phyloP scores from a whole-genome alignment of 2,113 vertebrate species.

The Oncorhynchus keta region DNA sequence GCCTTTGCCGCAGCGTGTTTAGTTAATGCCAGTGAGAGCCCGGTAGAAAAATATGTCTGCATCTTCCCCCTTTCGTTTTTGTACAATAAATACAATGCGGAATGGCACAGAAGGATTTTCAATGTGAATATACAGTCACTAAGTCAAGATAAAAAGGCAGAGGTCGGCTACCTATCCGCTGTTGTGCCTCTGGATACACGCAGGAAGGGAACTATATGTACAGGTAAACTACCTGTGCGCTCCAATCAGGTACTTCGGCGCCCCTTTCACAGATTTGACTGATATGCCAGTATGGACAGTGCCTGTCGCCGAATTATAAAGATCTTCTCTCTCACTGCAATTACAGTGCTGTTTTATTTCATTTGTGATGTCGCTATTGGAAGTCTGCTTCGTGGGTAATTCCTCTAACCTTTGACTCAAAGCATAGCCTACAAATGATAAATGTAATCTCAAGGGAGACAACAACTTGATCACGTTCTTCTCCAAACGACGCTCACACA shows the following conservation, averaged over 20 bases:
- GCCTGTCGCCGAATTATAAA: neutral
- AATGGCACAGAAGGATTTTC: neutral
- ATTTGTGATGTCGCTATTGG: neutral
- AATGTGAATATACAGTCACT: neutral
- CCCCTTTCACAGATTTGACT: neutral
- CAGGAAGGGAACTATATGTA: constrained; percentile 15
- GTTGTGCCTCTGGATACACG: neutral
- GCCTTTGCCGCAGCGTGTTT: neutral
- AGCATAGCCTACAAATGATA: neutral
- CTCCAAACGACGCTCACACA: constrained; percentile 83
- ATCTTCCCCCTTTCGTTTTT: neutral
- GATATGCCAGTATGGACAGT: neutral
- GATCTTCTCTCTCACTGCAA: neutral
- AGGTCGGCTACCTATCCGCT: neutral
- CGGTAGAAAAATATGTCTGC: neutral
- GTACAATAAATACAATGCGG: neutral
- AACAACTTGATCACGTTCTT: constrained; percentile 77
- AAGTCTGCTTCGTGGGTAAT: neutral
- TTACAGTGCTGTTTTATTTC: neutral
- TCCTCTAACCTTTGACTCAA: neutral
- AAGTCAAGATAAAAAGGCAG: neutral
- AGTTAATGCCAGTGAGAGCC: neutral
- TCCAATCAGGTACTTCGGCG: constrained; percentile 35
- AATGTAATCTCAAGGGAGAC: neutral
- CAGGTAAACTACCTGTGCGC: constrained; percentile 62